Evolutionary conservation across 2,113 vertebrate genomes (phyloP).

Genomic region (Rattus norvegicus): GRCr8 NC_086019.1:233763501-233764000

Average conservation of each 20-base stretch:
- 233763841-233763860: constrained; percentile 76
- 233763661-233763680: not conserved
- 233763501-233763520: not conserved
- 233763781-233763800: constrained; percentile 59
- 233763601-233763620: not conserved
- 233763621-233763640: not conserved
- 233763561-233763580: not conserved
- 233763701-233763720: constrained; percentile 49
- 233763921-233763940: not conserved
- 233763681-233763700: constrained; percentile 50
- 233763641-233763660: not conserved
- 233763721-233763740: not conserved
- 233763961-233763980: not conserved
- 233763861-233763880: constrained; percentile 54
- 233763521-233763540: not conserved
- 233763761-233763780: constrained; percentile 58
- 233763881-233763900: constrained; percentile 53
- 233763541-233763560: not conserved
- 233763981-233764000: not conserved
- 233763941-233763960: constrained; percentile 28
- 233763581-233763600: not conserved
- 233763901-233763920: not conserved
- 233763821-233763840: constrained; percentile 60
- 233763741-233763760: constrained; percentile 37
- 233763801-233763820: constrained; percentile 51